Evolutionary conservation across 2,888 invertebrate genomes (phyloP), one percentile per base, ranked within the genome.

Genomic region (Scaptomyza caliginosa): DNA sequence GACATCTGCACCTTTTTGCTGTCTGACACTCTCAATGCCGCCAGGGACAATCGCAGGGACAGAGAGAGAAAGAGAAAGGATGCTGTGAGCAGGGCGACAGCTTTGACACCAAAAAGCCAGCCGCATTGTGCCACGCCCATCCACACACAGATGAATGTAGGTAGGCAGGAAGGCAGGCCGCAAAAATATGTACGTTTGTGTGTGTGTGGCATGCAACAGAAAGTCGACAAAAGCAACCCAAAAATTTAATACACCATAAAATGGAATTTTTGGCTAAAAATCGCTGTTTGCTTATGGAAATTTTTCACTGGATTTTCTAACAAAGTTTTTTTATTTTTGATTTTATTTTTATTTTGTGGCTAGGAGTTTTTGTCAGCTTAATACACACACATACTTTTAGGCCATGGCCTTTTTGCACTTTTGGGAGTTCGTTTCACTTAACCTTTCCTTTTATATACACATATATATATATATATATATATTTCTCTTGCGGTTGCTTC

Each of bases 1-100:
- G 80, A 80, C 86, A 82, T 82, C 82, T 82, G 86, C 77, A 86
- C 84, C 86, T 83, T 86, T 77, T 70, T 45, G n/a, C 39, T 66
- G 59, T 67, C 50, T 51, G 60, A 57, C 74, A 74, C 69, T 62
- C 50, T 45, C 46, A 51, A 54, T 40, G 65, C 72, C 67, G 59
- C 62, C 58, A 34, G 56, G 54, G 30, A 34, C 40, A 50, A 45
- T 6, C 13, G 21, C 5, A 32, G 19, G 2, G 10, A n/a, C 4
- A 36, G 34, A 19, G n/a, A 17, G n/a, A 19, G n/a, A 3, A 7
- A 30, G 30, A 2, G 45, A 8, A 11, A 45, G 17, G n/a, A 32
- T 23, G 40, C n/a, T 23, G 45, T 50, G 17, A 21, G 16, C 43
- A 46, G n/a, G 62, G 67, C 73, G 76, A 81, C 82, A 76, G 82